Conservation (phyloP, 2,888 invertebrate species). For the Subacronicta megacephala region DNA sequence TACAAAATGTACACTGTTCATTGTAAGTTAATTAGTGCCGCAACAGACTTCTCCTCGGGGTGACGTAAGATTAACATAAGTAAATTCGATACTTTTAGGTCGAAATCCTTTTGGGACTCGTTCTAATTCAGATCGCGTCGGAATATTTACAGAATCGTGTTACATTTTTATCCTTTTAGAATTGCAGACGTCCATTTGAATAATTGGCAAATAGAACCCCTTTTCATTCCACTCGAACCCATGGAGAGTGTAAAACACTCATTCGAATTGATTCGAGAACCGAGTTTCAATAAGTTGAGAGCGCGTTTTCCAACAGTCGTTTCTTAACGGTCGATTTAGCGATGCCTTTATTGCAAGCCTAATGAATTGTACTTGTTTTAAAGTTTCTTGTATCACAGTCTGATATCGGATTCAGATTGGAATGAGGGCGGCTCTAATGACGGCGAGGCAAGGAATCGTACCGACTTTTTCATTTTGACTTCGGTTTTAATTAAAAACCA, state of each 20-base stretch:
- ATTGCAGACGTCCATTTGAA: slow-evolving; percentile 70
- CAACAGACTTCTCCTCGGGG: slow-evolving; percentile 77
- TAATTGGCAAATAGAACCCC: slow-evolving; percentile 73
- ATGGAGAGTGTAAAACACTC: slow-evolving; percentile 67
- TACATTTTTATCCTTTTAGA: slow-evolving; percentile 73
- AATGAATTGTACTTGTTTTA: slow-evolving; percentile 81
- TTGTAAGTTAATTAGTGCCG: slow-evolving; percentile 73
- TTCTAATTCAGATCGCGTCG: slow-evolving; percentile 74
- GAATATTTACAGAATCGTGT: slow-evolving; percentile 73
- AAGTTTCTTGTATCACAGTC: slow-evolving; percentile 76
- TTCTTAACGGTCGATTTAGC: slow-evolving; percentile 68
- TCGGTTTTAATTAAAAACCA: slow-evolving; percentile 81
- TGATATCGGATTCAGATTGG: slow-evolving; percentile 73
- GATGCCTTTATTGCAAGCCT: slow-evolving; percentile 75
- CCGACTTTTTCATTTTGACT: slow-evolving; percentile 73
- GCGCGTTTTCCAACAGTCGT: slow-evolving; percentile 58
- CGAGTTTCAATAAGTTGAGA: slow-evolving; percentile 64
- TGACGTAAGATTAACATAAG: slow-evolving; percentile 84
- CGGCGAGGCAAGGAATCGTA: slow-evolving; percentile 64
- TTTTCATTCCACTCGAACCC: slow-evolving; percentile 60
- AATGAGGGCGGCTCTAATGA: slow-evolving; percentile 73
- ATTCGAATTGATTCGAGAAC: slow-evolving; percentile 62
- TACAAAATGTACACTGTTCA: slow-evolving; percentile 62
- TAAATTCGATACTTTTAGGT: slow-evolving; percentile 78
- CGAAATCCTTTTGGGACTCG: slow-evolving; percentile 69